Base-by-base conservation (phyloP, 1,140 invertebrate species). In the Grapholita molesta region DNA sequence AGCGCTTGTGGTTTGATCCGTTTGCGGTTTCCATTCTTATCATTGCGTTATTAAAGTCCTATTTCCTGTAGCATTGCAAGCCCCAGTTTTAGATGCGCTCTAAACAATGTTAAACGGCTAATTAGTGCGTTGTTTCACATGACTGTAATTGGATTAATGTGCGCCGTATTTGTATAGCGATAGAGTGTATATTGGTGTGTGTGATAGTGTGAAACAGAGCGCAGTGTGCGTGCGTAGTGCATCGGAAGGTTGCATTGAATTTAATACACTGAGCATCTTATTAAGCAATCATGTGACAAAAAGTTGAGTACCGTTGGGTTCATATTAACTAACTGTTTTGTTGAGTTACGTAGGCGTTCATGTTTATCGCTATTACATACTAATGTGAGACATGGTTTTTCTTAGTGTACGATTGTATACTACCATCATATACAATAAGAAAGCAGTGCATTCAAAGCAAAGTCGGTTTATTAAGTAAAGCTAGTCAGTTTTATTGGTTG, bases 1-100 rank as follows among this genome's bases (percentile, higher is more conserved):
- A 48, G 42, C 7, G 55, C 7, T 28, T 61, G 55, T 30, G 55
- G 55, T 61, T 25, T 24, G n/a, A 15, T 25, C 25, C 24, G 55
- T 28, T 61, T 15, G 55, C 12, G 55, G 55, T 61, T 61, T 30
- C 15, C n/a, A 28, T 28, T 28, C 55, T 32, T 48, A 61, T 28
- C 55, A 28, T 61, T 61, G 55, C 55, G 55, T 61, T 61, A 57
- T 57, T 57, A 61, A 61, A 28, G 55, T 61, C 25, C 32, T 70
- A 71, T 73, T 66, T 73, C 66, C 57, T 66, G 52, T 67, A 66
- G 55, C 57, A 70, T 33, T 68, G 71, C 70, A 32, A 75, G 76
- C 35, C 61, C 70, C 66, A 75, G 76, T 74, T 71, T 77, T 73
- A 68, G 71, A 70, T 28, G 64, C 42, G 7, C 38, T 68, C 23